These are phyloP conservation scores for Dioctria linearis DNA, from an alignment of 2,888 invertebrate genomes.

Conservation along the genomic window DNA sequence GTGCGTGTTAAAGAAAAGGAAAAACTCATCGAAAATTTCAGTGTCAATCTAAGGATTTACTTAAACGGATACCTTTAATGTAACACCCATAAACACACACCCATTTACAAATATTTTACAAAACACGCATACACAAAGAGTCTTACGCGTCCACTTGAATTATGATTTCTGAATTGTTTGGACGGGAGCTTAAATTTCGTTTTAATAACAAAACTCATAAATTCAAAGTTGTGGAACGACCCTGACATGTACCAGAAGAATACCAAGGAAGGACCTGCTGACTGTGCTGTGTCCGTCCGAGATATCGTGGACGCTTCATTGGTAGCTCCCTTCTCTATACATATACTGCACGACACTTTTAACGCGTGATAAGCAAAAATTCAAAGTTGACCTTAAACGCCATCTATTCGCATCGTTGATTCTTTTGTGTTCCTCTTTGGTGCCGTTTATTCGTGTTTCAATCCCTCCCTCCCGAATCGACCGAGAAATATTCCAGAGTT, in stretches of 20 bases:
- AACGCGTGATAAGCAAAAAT: constrained; percentile 34
- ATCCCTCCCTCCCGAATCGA: background rate
- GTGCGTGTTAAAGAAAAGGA: constrained; percentile 21
- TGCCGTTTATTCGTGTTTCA: background rate
- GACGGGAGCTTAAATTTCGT: constrained; percentile 51
- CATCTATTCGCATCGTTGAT: background rate
- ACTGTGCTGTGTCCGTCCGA: constrained; percentile 11
- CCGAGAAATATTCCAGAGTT: constrained; percentile 4
- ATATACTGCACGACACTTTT: constrained; percentile 16
- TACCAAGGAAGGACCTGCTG: background rate
- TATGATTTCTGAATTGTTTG: constrained; percentile 28
- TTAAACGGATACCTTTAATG: background rate
- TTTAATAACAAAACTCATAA: constrained; percentile 56
- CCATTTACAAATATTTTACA: too few relatives aligned
- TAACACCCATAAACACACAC: background rate
- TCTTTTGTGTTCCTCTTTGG: background rate
- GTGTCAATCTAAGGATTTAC: constrained; percentile 20
- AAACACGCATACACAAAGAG: too few relatives aligned
- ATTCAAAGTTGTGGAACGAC: constrained; percentile 51
- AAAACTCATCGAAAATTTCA: constrained; percentile 17
- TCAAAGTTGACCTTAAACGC: background rate
- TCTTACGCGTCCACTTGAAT: constrained; percentile 4
- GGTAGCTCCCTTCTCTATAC: background rate
- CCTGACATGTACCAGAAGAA: constrained; percentile 12
- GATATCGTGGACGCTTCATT: background rate